These are phyloP conservation scores for Hybognathus amarus DNA, from an alignment of 2,797 vertebrate genomes.

Conservation along the genomic window DNA sequence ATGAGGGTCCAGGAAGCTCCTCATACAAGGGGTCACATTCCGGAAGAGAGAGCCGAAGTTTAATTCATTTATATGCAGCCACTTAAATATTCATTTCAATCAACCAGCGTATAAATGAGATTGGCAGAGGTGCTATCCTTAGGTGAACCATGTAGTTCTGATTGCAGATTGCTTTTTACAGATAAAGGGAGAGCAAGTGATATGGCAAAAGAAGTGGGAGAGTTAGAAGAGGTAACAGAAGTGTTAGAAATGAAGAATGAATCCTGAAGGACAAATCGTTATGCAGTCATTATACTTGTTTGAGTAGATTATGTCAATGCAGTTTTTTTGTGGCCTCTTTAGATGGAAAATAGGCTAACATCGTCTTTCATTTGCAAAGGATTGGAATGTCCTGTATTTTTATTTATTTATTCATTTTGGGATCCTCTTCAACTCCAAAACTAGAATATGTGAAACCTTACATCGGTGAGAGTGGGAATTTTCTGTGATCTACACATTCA, in stretches of 20 bases:
- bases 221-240: conserved; percentile 19
- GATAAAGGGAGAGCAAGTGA: neutral
- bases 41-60: conserved; percentile 47
- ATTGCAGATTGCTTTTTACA: conserved; percentile 46
- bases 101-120: conserved; percentile 59
- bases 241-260: conserved; percentile 11
- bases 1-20: conserved; percentile 31
- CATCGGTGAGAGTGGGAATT: conserved; percentile 30
- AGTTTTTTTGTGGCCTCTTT: neutral
- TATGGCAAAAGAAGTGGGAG: neutral
- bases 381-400: conserved; percentile 18
- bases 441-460: conserved; percentile 38
- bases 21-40: conserved; percentile 40
- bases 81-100: conserved; percentile 63
- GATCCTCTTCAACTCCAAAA: conserved; percentile 20
- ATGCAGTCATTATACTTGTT: neutral
- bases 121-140: conserved; percentile 59
- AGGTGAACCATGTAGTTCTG: conserved; percentile 52
- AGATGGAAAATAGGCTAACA: conserved; percentile 11
- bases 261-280: conserved; percentile 1
- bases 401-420: neutral
- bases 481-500: conserved; percentile 43
- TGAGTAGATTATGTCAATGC: conserved; percentile 3
- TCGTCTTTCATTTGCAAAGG: conserved; percentile 5
- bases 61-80: conserved; percentile 59